Evolutionary conservation across 1,140 invertebrate genomes (phyloP), one percentile per base, ranked within the genome.

Genomic region (Bemisia tabaci): DNA sequence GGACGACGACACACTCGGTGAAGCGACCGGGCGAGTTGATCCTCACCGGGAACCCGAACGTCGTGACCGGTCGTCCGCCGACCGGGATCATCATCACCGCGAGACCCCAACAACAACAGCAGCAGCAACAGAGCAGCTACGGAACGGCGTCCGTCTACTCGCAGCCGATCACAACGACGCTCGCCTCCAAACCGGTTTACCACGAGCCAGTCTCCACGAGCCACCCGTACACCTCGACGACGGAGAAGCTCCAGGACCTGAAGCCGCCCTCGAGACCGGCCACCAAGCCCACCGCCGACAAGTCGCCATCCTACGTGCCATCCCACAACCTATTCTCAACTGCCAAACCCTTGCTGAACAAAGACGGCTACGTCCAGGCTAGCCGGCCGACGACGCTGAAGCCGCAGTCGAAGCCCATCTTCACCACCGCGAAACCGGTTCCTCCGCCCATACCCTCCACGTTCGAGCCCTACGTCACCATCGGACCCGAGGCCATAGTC

Each of bases 61-160:
- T 69, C 21, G 63, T 67, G 22, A 64, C 68, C 2, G 64, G 65
- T 5, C 67, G 63, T 25, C 58, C 66, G 23, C 67, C 66, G 21
- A 24, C 33, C 1, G 66, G 65, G 5, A 67, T 68, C 1, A 69
- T 71, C 22, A 69, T 71, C 1, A 67, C 66, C 1, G 68, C 68
- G 12, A 66, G 65, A 64, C 61, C 66, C 17, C 33, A 22, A 1
- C 23, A 26, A 0, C 39, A 58, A 9, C 63, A 64, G 22, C 65
- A 60, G 22, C 64, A 65, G 21, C n/a, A 25, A 1, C n/a, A 17
- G 1, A 58, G 33, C 22, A 26, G 61, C 1, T 22, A 65, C 22
- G n/a, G 22, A 1, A 48, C 60, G 2, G 66, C 63, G 22, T 62
- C 66, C n/a, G 66, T 59, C 59, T 62, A 24, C 2, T 62, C 65